These are phyloP conservation scores for Drosophila antonietae DNA, from an alignment of 2,888 invertebrate species.

Conservation along the genomic window DNA sequence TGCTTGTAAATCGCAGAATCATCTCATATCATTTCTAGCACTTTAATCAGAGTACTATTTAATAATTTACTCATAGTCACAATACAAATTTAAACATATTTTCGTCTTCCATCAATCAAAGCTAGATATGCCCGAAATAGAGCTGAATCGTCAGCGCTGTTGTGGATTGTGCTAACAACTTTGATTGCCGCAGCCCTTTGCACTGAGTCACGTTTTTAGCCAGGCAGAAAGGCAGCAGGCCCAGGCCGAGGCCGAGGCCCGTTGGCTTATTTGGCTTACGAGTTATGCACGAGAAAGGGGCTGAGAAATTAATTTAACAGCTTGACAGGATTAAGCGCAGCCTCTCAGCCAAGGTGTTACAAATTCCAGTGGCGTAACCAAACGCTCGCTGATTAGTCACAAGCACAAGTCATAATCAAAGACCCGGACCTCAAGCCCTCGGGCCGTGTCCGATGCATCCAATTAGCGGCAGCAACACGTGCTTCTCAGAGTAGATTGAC, in stretches of 20 bases:
- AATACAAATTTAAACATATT: no score
- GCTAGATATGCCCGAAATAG: not conserved
- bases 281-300: conserved; percentile 56
- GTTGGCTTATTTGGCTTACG: conserved; percentile 48
- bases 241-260: not conserved
- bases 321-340: conserved; percentile 72
- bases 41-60: no score
- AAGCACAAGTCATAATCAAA: conserved; percentile 72
- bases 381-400: conserved; percentile 70
- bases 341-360: conserved; percentile 39
- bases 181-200: conserved; percentile 28
- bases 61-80: not conserved
- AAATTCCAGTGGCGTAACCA: conserved; percentile 63
- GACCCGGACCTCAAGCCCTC: conserved; percentile 36
- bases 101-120: no score
- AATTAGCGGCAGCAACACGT: conserved; percentile 67
- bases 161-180: conserved; percentile 1
- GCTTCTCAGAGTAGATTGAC: conserved; percentile 60
- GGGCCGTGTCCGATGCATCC: conserved; percentile 66
- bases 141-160: not conserved
- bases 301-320: conserved; percentile 76
- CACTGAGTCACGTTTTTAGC: conserved; percentile 58
- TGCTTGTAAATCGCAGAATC: no score
- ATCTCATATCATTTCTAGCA: no score
- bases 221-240: not conserved